Percentiles rank a stretch among this genome's conserved stretches.
Evolutionary conservation across 2,888 invertebrate species (phyloP).

Genomic region (Artemia sinica): DNA sequence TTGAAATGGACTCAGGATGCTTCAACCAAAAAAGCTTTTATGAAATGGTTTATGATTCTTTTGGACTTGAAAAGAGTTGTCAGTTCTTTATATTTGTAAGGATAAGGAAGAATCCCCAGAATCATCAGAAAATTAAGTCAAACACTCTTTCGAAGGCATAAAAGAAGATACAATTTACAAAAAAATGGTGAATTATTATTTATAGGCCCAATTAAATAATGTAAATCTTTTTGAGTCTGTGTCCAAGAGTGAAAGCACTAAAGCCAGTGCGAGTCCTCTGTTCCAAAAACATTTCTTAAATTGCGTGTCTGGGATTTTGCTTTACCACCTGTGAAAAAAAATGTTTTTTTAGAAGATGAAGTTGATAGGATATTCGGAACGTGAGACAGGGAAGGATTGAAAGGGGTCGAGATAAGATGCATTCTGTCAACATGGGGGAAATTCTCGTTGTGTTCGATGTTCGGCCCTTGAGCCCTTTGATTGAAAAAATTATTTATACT

Average conservation of each 20-base stretch:
- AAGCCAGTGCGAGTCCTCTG: slow-evolving; percentile 16
- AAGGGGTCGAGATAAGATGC: slow-evolving; percentile 64
- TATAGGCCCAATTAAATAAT: slow-evolving; percentile 42
- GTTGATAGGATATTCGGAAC: slow-evolving; percentile 63
- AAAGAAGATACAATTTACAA: slow-evolving; percentile 27
- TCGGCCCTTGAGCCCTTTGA: slow-evolving; percentile 91
- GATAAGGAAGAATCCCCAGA: too few relatives aligned
- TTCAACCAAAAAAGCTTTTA: too few relatives aligned
- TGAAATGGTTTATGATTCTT: too few relatives aligned
- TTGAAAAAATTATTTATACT: slow-evolving; percentile 70
- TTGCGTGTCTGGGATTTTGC: slow-evolving; percentile 24
- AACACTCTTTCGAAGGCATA: too few relatives aligned
- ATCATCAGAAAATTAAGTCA: too few relatives aligned
- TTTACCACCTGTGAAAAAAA: slow-evolving; percentile 24
- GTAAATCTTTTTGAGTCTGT: background rate
- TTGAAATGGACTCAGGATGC: too few relatives aligned
- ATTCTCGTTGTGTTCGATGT: slow-evolving; percentile 90
- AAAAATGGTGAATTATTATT: slow-evolving; percentile 84
- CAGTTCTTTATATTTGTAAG: too few relatives aligned
- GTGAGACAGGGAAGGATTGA: slow-evolving; percentile 71
- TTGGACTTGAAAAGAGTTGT: too few relatives aligned
- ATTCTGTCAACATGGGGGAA: slow-evolving; percentile 68
- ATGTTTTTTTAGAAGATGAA: slow-evolving; percentile 59
- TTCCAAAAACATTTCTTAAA: slow-evolving; percentile 25
- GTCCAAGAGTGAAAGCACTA: background rate